These are phyloP conservation scores for Andrena camellia DNA, from an alignment of 2,888 invertebrate genomes.

Conservation along the genomic window DNA sequence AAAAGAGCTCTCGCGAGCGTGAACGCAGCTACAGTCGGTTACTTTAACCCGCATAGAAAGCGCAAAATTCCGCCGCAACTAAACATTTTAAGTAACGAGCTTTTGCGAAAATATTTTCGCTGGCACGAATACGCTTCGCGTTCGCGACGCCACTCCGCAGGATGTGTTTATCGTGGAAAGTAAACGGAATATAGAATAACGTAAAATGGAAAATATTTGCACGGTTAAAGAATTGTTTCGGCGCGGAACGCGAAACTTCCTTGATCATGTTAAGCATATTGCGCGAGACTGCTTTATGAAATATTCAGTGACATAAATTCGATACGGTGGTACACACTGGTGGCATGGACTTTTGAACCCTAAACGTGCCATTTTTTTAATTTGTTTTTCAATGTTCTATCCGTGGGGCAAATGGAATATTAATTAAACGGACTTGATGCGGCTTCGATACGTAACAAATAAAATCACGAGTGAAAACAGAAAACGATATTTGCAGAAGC, in stretches of 20 bases:
- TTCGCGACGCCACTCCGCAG: neutral
- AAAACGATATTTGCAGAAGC: too few relatives aligned
- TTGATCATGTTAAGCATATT: constrained; percentile 19
- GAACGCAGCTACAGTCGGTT: neutral
- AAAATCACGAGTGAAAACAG: too few relatives aligned
- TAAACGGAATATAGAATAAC: constrained; percentile 36
- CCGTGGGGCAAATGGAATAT: neutral
- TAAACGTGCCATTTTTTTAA: neutral
- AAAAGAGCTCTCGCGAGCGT: neutral
- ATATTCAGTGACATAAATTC: constrained; percentile 29
- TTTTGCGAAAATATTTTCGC: constrained; percentile 17
- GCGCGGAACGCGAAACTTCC: neutral
- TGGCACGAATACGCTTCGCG: neutral
- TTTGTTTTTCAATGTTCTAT: neutral
- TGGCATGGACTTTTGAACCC: neutral
- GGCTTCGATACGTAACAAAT: neutral
- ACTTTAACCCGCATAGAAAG: constrained; percentile 18
- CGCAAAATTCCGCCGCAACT: neutral
- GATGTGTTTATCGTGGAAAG: constrained; percentile 6
- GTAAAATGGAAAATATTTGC: constrained; percentile 14
- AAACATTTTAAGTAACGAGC: constrained; percentile 16
- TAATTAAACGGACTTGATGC: neutral
- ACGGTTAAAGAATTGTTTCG: constrained; percentile 32
- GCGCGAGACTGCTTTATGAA: constrained; percentile 9
- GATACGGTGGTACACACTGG: neutral